phyloP scores from a whole-genome alignment of 2,113 vertebrate genomes.

The Thomomys bottae region DNA sequence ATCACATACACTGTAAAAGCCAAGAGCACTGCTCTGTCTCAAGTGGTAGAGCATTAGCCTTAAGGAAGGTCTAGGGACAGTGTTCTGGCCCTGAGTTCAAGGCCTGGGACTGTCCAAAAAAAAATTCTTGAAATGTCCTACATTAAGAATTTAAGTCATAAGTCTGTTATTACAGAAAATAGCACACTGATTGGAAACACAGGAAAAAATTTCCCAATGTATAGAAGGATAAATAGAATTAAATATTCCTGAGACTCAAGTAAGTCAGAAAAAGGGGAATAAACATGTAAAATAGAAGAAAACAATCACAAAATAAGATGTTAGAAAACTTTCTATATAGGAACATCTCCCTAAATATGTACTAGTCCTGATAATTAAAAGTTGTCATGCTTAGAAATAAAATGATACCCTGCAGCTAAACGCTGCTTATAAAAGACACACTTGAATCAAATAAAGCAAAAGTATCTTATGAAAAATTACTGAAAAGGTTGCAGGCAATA shows the following conservation, averaged over 20 bases:
- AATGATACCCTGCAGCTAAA: constrained; percentile 2
- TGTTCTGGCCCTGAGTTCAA: no score
- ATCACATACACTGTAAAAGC: no score
- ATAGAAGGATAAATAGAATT: neutral
- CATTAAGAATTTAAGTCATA: neutral
- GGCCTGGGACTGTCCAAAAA: no score
- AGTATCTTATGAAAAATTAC: constrained; percentile 27
- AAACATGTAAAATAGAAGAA: neutral
- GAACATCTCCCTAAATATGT: neutral
- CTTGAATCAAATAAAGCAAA: constrained; percentile 55
- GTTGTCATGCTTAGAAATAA: neutral
- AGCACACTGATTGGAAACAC: neutral
- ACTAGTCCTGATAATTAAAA: constrained; percentile 32
- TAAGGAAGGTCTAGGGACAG: no score
- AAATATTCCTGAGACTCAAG: neutral
- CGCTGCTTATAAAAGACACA: neutral
- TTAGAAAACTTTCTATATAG: neutral
- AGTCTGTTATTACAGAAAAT: neutral
- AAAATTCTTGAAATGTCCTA: neutral
- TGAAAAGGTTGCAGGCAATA: constrained; percentile 33
- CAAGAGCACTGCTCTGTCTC: no score
- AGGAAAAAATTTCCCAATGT: neutral
- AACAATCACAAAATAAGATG: neutral
- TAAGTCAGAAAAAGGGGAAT: neutral
- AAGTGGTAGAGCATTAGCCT: no score